Evolutionary conservation across 2,113 vertebrate genomes (phyloP).

Genomic region (Rhineura floridana): DNA sequence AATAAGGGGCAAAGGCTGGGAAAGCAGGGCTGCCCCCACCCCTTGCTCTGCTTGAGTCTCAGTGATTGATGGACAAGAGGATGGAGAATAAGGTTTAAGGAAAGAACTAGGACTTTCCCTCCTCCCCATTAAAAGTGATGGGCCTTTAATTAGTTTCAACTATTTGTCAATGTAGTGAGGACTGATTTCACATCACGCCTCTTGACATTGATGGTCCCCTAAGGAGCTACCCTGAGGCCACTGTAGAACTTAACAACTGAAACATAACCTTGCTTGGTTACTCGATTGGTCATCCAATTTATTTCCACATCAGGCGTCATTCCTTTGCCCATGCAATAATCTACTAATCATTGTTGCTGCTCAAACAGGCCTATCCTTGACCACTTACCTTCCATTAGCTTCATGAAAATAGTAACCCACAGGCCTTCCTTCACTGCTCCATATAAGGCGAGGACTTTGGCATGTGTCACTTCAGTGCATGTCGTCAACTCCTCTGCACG

Average conservation of each 20-base stretch:
- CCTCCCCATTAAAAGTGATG: background rate
- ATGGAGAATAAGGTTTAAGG: background rate
- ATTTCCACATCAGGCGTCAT: background rate
- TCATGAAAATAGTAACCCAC: conserved; percentile 91
- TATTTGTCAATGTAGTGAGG: background rate
- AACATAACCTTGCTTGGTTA: background rate
- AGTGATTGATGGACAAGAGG: too few relatives aligned
- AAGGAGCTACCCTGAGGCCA: background rate
- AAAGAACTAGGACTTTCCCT: background rate
- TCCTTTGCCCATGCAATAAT: background rate
- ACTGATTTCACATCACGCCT: background rate
- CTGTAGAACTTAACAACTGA: background rate
- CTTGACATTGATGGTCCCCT: background rate
- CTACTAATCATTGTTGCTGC: background rate
- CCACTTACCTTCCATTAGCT: conserved; percentile 85
- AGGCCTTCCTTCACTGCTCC: conserved; percentile 92
- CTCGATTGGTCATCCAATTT: background rate
- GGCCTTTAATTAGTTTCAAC: background rate
- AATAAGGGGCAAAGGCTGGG: background rate
- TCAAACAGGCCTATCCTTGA: background rate
- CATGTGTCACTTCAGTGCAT: conserved; percentile 85
- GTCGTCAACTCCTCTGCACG: conserved; percentile 90
- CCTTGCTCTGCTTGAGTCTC: background rate
- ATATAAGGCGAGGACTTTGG: conserved; percentile 89
- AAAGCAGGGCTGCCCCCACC: background rate